Evolutionary conservation across 2,888 invertebrate genomes (phyloP).

Genomic region (Tetragonula carbonaria): DNA sequence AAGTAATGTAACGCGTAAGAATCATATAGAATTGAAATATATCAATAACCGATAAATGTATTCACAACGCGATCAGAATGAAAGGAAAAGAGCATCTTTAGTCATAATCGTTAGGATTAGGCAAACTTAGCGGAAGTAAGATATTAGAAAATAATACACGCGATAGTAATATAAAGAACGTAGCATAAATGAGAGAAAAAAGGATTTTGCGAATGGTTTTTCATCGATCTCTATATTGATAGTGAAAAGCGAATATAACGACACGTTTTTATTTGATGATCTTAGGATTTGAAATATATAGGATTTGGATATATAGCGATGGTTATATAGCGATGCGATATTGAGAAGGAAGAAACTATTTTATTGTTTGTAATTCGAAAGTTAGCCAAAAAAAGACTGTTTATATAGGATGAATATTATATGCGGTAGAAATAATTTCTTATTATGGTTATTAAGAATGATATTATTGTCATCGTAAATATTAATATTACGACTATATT

Average conservation of each 20-base stretch:
- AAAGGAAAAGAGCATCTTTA: constrained; percentile 48
- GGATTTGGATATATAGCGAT: not conserved
- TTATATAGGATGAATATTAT: constrained; percentile 80
- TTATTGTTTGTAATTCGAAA: constrained; percentile 81
- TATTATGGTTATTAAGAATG: constrained; percentile 72
- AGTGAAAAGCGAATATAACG: not conserved
- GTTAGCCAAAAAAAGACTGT: constrained; percentile 83
- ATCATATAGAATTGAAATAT: constrained; percentile 2
- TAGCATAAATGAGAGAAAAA: not conserved
- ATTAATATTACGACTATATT: constrained; percentile 65
- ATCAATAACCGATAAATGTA: not conserved
- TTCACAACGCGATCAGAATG: not conserved
- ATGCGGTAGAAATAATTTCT: constrained; percentile 77
- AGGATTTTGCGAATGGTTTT: constrained; percentile 6
- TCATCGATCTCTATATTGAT: not conserved
- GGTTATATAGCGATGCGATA: not conserved
- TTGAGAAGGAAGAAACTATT: constrained; percentile 66
- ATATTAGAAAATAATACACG: constrained; percentile 58
- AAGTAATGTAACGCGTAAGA: constrained; percentile 41
- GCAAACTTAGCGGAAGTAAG: constrained; percentile 69
- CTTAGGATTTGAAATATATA: not conserved
- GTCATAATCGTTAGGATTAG: constrained; percentile 70
- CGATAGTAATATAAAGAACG: not conserved
- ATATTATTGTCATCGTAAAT: constrained; percentile 68
- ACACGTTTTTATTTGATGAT: constrained; percentile 5